Evolutionary conservation across 64 coral and sea anemone genomes (phyloP).

Genomic region (Actinia tenebrosa): DNA sequence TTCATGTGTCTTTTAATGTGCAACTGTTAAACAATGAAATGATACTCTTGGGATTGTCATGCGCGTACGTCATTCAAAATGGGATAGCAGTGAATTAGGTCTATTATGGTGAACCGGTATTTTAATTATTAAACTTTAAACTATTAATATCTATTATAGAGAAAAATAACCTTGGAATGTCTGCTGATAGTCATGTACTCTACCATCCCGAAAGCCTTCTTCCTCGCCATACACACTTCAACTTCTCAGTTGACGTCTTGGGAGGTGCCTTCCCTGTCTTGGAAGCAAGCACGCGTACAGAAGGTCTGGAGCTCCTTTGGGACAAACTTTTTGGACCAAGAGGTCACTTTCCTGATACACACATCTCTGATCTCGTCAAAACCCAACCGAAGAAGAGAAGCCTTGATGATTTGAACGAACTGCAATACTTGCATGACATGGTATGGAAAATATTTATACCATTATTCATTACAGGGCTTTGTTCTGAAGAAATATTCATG

Average conservation of each 20-base stretch:
- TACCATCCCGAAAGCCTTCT: slow-evolving; percentile 79
- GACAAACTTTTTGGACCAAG: slow-evolving; percentile 57
- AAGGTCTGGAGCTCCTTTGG: slow-evolving; percentile 58
- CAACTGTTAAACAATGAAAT: too few relatives aligned
- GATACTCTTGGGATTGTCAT: too few relatives aligned
- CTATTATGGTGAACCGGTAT: too few relatives aligned
- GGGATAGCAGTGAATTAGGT: too few relatives aligned
- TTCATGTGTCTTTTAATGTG: too few relatives aligned
- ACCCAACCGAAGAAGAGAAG: slow-evolving; percentile 25
- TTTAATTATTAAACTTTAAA: too few relatives aligned
- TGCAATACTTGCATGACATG: slow-evolving; percentile 39
- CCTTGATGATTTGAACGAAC: slow-evolving; percentile 19
- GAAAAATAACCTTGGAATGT: slow-evolving; percentile 48
- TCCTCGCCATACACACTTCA: slow-evolving; percentile 53
- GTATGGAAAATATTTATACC: background rate
- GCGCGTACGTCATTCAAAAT: too few relatives aligned
- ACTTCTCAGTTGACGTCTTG: slow-evolving; percentile 57
- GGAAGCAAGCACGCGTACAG: slow-evolving; percentile 52
- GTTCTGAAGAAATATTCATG: too few relatives aligned
- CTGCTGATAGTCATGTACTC: slow-evolving; percentile 35
- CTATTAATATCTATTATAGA: slow-evolving; percentile 16
- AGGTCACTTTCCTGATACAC: slow-evolving; percentile 54
- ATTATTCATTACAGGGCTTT: background rate
- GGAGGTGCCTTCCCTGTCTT: slow-evolving; percentile 64
- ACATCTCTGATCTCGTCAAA: slow-evolving; percentile 13